These are phyloP conservation scores for Epinephelus moara DNA, from an alignment of 2,113 vertebrate species.

Conservation along the genomic window DNA sequence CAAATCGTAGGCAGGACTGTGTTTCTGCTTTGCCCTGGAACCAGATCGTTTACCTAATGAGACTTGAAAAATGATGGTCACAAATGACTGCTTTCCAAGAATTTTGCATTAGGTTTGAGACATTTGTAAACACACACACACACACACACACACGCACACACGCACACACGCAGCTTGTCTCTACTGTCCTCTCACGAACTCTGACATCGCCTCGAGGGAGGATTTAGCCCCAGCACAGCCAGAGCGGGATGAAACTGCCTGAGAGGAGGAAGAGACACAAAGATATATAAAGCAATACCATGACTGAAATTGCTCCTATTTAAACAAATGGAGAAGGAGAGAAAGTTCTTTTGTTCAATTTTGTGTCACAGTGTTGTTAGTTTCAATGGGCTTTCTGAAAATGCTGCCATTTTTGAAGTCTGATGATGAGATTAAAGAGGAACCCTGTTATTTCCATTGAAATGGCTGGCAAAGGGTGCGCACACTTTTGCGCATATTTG, in stretches of 20 bases:
- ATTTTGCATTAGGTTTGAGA: not conserved
- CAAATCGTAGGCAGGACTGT: not conserved
- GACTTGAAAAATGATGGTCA: not conserved
- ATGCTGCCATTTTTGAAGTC: slow-evolving; percentile 38
- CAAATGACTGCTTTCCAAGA: not conserved
- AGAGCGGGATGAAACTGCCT: slow-evolving; percentile 21
- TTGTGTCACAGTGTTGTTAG: slow-evolving; percentile 18
- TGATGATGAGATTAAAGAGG: slow-evolving; percentile 39
- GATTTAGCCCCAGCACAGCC: slow-evolving; percentile 32
- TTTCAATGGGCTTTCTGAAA: slow-evolving; percentile 37
- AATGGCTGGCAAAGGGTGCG: not conserved
- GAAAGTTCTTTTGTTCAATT: slow-evolving; percentile 36
- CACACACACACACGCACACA: slow-evolving; percentile 1
- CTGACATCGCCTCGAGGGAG: slow-evolving; percentile 41
- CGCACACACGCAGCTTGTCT: not conserved
- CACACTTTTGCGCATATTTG: not conserved
- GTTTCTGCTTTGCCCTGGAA: not conserved
- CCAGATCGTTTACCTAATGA: not conserved
- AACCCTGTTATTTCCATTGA: slow-evolving; percentile 30
- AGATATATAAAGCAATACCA: slow-evolving; percentile 15
- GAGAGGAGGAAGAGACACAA: slow-evolving; percentile 7
- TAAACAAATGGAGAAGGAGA: slow-evolving; percentile 44
- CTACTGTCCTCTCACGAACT: slow-evolving; percentile 9
- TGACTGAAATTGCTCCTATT: slow-evolving; percentile 42
- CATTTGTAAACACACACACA: slow-evolving; percentile 18